These are phyloP conservation scores for Litocranius walleri DNA, from an alignment of 2,113 vertebrate species.

Conservation along the genomic window DNA sequence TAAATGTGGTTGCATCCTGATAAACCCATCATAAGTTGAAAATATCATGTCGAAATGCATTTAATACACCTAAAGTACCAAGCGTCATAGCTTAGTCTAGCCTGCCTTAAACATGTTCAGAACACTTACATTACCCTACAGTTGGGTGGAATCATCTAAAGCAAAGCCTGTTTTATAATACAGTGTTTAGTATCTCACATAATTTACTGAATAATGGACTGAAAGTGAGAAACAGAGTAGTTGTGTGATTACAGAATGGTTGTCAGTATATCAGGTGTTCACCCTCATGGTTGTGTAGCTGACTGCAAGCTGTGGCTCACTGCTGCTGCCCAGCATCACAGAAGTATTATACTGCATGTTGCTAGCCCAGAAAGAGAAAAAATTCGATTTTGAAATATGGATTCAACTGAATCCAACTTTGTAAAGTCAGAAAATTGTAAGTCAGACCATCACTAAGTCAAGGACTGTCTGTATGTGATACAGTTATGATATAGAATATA, in stretches of 20 bases:
- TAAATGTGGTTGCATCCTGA: background rate
- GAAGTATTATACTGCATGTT: background rate
- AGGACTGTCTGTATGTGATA: background rate
- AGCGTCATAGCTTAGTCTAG: background rate
- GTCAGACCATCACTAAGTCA: background rate
- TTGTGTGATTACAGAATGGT: background rate
- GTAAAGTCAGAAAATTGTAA: background rate
- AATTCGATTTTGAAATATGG: background rate
- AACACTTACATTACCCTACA: background rate
- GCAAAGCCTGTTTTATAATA: background rate
- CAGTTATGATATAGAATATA: background rate
- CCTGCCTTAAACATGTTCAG: background rate
- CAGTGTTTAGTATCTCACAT: background rate
- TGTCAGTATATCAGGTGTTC: background rate
- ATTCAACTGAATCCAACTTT: background rate
- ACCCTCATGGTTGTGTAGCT: background rate
- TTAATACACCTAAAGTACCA: background rate
- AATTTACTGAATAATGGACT: background rate
- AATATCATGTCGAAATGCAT: background rate
- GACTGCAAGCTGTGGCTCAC: background rate
- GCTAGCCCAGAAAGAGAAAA: background rate
- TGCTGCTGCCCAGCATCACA: background rate
- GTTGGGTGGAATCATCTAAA: background rate
- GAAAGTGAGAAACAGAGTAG: background rate
- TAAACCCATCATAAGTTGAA: background rate